Conservation (phyloP, 2,113 vertebrate species). For the Sialia sialis region DNA sequence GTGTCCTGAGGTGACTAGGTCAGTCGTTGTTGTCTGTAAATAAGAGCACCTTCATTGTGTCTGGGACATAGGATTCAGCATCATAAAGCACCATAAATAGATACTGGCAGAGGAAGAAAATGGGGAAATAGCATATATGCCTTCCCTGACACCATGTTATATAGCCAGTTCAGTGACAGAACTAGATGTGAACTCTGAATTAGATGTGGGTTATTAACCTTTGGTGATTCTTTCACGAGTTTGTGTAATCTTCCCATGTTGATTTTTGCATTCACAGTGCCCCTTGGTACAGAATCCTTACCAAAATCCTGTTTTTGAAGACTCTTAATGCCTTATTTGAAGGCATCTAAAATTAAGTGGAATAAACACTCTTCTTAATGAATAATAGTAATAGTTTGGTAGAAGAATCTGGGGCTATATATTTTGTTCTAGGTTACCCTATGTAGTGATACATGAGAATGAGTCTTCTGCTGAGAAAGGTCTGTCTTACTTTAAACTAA, state of each 20-base stretch:
- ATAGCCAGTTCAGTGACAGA: not conserved
- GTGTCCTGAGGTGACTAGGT: not conserved
- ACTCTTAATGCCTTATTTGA: not conserved
- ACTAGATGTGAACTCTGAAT: not conserved
- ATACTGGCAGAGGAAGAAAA: not conserved
- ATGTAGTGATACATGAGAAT: accelerated
- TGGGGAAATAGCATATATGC: not conserved
- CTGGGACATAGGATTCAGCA: not conserved
- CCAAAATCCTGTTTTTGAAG: not conserved
- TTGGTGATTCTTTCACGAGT: not conserved
- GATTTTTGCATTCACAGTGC: not conserved
- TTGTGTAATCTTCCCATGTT: not conserved
- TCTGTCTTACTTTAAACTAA: not conserved
- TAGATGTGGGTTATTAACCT: not conserved
- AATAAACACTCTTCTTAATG: not conserved
- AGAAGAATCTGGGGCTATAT: not conserved
- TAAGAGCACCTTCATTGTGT: not conserved
- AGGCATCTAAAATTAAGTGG: not conserved
- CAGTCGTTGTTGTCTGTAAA: accelerated
- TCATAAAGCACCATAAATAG: not conserved
- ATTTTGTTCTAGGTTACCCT: not conserved
- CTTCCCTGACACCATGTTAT: not conserved
- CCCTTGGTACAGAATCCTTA: not conserved
- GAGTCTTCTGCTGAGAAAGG: not conserved
- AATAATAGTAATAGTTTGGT: not conserved